These are phyloP conservation scores for Ciconia stormi DNA, from an alignment of 2,113 vertebrate species.

Conservation along the genomic window DNA sequence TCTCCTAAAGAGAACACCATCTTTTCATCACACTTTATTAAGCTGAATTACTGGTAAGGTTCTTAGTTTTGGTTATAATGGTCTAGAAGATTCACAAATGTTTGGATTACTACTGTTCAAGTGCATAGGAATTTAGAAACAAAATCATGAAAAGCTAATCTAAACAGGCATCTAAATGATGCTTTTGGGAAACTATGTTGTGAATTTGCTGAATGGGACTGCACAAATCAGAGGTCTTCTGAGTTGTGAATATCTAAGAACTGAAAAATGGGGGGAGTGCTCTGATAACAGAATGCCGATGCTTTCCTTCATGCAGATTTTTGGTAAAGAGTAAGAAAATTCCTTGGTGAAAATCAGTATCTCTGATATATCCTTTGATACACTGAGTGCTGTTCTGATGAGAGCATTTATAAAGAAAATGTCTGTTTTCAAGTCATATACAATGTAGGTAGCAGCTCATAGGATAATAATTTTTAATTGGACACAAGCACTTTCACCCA, in stretches of 20 bases:
- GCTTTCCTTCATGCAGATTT: neutral
- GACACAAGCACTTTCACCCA: neutral
- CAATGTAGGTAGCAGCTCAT: neutral
- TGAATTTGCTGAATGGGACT: neutral
- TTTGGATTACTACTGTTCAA: neutral
- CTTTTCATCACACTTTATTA: neutral
- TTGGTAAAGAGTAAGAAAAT: neutral
- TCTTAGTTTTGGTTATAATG: neutral
- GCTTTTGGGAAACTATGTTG: neutral
- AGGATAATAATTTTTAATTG: neutral
- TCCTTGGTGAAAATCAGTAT: neutral
- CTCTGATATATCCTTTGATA: neutral
- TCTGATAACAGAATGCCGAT: neutral
- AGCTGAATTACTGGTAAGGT: neutral
- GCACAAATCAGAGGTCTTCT: neutral
- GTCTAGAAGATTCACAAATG: neutral
- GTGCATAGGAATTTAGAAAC: neutral
- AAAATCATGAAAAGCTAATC: neutral
- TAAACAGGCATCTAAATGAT: neutral
- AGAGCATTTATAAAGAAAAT: neutral
- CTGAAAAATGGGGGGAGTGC: neutral
- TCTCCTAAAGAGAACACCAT: neutral
- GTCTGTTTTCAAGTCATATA: neutral
- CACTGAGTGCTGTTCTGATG: neutral
- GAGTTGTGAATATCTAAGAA: neutral